Base-by-base conservation (phyloP, 2,888 invertebrate genomes). In the Eupithecia insigniata region DNA sequence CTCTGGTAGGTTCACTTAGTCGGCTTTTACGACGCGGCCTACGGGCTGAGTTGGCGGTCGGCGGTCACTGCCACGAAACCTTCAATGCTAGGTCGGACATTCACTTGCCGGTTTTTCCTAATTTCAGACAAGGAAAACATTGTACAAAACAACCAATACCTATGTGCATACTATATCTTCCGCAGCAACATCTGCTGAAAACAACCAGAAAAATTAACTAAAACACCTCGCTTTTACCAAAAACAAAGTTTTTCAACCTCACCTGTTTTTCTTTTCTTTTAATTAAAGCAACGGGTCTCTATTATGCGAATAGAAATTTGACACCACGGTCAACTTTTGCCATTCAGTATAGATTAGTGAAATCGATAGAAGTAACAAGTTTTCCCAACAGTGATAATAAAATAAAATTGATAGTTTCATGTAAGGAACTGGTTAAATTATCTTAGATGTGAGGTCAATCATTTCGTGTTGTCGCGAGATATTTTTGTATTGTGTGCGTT, bases 241-340 rank as follows among this genome's bases (percentile, higher is more conserved):
- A 18, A 30, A 30, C 30, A 60, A 60, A 60, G 60, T 30, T 60
- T 28, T 30, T 16, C 30, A 60, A 60, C 26, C 55, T 55, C 55
- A 60, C 60, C 60, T 60, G 16, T 18, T 30, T 60, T 30, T 28
- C 16, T 60, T 30, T 30, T 60, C 5, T 30, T 60, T 60, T 60
- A 60, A 60, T 60, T 60, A 60, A 60, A 60, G 7, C 60, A 7
- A 18, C 26, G 58, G 55, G 1, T n/a, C 60, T 60, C 60, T 60
- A 30, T 60, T 60, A 28, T 28, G 30, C 30, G 28, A 18, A 60
- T 30, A 30, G 18, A 60, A 60, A 60, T 60, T 60, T 60, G 60
- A 60, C 60, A 60, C 60, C 60, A 60, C 60, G 30, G 60, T 60
- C 60, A 60, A 60, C 60, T 60, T 60, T 60, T 55, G 8, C 30